These are phyloP conservation scores for Drosophila setosimentum DNA, from an alignment of 2,888 invertebrate genomes.

Conservation along the genomic window DNA sequence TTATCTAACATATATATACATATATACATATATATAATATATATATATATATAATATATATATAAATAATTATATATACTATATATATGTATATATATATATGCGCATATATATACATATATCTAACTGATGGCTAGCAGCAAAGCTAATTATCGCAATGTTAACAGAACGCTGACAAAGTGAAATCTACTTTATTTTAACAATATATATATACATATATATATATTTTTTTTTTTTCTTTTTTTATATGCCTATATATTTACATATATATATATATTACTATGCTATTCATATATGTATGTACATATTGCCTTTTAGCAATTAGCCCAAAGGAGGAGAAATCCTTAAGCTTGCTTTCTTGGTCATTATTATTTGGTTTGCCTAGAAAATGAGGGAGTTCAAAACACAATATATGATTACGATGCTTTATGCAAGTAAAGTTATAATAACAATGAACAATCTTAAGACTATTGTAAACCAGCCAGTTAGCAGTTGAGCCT, in stretches of 20 bases:
- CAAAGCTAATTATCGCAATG: slow-evolving; percentile 42
- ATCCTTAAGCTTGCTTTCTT: slow-evolving; percentile 24
- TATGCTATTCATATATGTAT: slow-evolving; percentile 15
- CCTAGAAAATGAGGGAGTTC: slow-evolving; percentile 10
- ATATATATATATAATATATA: slow-evolving; percentile 23
- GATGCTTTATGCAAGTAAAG: slow-evolving; percentile 4
- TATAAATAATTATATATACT: slow-evolving; percentile 17
- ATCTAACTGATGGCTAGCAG: slow-evolving; percentile 26
- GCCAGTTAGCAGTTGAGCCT: slow-evolving; percentile 49
- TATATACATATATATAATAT: slow-evolving; percentile 10
- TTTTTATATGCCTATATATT: slow-evolving; percentile 11
- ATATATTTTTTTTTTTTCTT: neutral
- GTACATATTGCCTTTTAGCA: slow-evolving; percentile 25
- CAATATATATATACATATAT: slow-evolving; percentile 16
- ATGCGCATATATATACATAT: slow-evolving; percentile 14
- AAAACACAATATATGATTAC: slow-evolving; percentile 29
- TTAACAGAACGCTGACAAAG: slow-evolving; percentile 41
- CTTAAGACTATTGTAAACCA: slow-evolving; percentile 50
- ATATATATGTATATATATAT: slow-evolving; percentile 12
- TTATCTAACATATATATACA: slow-evolving; percentile 26
- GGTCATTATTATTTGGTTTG: slow-evolving; percentile 6
- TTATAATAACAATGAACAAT: slow-evolving; percentile 3
- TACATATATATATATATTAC: slow-evolving; percentile 5
- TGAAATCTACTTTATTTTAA: slow-evolving; percentile 54
- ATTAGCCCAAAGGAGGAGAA: slow-evolving; percentile 3